Conservation (phyloP, 2,797 vertebrate species). For the Anabacerthia variegaticeps region DNA sequence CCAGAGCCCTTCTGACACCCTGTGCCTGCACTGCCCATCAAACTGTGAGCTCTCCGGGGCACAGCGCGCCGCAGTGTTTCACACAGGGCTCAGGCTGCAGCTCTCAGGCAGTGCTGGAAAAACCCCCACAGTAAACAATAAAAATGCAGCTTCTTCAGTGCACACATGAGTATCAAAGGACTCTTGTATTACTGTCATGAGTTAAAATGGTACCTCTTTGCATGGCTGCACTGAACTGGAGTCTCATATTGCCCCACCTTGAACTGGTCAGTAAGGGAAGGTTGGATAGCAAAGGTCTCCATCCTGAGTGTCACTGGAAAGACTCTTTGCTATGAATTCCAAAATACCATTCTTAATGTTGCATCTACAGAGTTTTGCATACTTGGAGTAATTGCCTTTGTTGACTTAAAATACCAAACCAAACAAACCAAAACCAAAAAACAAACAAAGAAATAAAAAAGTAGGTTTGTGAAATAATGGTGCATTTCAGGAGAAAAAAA, state of each 20-base stretch:
- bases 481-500: background rate
- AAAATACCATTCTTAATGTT: background rate
- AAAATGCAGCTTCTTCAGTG: background rate
- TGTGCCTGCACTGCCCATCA: background rate
- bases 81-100: rapidly evolving
- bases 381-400: background rate
- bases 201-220: background rate
- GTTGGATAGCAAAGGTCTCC: background rate
- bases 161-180: background rate
- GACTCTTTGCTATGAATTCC: background rate
- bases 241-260: background rate
- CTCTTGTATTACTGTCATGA: background rate
- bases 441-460: background rate
- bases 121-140: rapidly evolving
- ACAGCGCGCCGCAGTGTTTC: rapidly evolving
- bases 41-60: background rate
- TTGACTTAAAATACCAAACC: background rate
- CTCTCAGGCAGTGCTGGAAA: background rate
- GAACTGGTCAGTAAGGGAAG: background rate
- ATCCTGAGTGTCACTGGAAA: rapidly evolving
- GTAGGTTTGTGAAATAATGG: background rate
- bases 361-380: background rate
- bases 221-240: background rate
- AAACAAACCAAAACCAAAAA: background rate
- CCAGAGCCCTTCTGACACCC: background rate